Evolutionary conservation across 2,797 vertebrate genomes (phyloP).

Genomic region (Periophthalmus magnuspinnatus): DNA sequence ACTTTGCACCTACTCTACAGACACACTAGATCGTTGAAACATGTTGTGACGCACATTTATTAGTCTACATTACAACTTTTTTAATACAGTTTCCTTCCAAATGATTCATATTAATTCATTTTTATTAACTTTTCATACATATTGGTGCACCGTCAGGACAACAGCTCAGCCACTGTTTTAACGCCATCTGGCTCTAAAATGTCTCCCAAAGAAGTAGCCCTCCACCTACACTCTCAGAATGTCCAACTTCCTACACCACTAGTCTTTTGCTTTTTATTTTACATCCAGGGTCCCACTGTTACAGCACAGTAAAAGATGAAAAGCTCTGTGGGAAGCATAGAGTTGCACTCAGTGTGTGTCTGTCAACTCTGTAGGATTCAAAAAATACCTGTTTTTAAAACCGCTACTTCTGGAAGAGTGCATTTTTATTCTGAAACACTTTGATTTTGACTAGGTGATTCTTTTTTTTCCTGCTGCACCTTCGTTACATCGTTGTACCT

Average conservation of each 20-base stretch:
- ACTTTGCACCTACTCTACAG: not conserved
- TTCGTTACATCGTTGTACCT: too few relatives aligned
- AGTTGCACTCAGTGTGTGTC: conserved; percentile 44
- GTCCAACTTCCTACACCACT: conserved; percentile 36
- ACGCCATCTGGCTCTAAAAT: not conserved
- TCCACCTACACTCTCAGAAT: conserved; percentile 40
- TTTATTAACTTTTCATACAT: too few relatives aligned
- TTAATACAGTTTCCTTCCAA: not conserved
- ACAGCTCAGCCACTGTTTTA: not conserved
- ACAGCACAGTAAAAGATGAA: conserved; percentile 57
- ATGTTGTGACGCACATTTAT: not conserved
- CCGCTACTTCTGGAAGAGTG: not conserved
- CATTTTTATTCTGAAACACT: too few relatives aligned
- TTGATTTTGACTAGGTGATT: not conserved
- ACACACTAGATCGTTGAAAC: not conserved
- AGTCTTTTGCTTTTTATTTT: conserved; percentile 23
- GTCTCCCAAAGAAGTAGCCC: conserved; percentile 17
- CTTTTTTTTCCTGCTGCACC: not conserved
- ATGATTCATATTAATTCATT: not conserved
- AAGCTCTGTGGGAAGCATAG: conserved; percentile 49
- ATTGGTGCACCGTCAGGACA: not conserved
- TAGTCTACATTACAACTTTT: not conserved
- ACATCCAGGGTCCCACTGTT: conserved; percentile 57
- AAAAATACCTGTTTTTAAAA: conserved; percentile 13
- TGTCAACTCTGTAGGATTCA: conserved; percentile 23